A percentile compares a stretch with the other conserved stretches of the same genome.
Evolutionary conservation across 64 coral and sea anemone species (phyloP).

Genomic region (Actinia equina): DNA sequence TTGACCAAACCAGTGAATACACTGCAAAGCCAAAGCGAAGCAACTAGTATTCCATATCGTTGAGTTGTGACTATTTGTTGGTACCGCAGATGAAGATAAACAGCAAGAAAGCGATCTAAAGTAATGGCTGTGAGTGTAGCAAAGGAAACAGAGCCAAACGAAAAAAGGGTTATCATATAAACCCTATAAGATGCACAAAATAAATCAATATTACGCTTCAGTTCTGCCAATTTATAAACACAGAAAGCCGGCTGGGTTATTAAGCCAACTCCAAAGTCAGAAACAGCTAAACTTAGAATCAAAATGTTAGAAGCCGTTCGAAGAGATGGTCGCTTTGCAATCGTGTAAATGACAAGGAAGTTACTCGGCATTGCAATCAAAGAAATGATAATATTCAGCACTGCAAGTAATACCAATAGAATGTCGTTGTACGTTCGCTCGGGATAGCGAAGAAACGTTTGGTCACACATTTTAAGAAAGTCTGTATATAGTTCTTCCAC

Average conservation of each 20-base stretch:
- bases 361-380: neutral
- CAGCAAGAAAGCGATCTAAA: neutral
- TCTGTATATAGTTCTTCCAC: too few species aligned
- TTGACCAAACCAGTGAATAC: neutral
- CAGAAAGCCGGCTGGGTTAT: neutral
- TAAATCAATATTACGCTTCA: neutral
- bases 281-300: neutral
- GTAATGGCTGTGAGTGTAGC: slow-evolving; percentile 4
- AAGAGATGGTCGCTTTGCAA: neutral
- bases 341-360: neutral
- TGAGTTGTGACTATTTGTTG: neutral
- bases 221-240: neutral
- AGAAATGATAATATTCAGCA: neutral
- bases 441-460: neutral
- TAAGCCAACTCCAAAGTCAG: neutral
- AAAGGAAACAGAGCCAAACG: neutral
- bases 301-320: neutral
- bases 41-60: neutral
- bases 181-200: neutral
- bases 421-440: neutral
- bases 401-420: neutral
- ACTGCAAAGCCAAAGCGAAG: neutral
- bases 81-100: neutral
- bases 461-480: neutral
- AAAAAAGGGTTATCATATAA: neutral